phyloP scores from a whole-genome alignment of 1,140 invertebrate species.

The Pachyrhynchus sulphureomaculatus region DNA sequence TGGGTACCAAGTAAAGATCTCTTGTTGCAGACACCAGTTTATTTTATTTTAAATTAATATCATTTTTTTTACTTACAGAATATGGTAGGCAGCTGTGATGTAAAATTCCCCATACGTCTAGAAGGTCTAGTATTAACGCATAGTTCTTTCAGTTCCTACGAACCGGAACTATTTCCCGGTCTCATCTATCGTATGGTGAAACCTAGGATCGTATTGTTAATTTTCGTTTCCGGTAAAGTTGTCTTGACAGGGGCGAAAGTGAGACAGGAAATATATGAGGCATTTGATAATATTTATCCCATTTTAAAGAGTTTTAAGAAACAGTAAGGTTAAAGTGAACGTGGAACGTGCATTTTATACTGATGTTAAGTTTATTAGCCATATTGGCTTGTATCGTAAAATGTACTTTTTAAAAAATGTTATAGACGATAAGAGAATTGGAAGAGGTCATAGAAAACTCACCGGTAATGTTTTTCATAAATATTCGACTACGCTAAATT shows the following conservation, averaged over 20 bases:
- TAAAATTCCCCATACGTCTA: slow-evolving; percentile 97
- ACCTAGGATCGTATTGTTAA: slow-evolving; percentile 97
- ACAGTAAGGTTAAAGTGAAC: slow-evolving; percentile 30
- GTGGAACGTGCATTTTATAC: neutral
- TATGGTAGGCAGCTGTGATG: slow-evolving; percentile 99
- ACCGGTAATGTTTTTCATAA: too few species aligned
- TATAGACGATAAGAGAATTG: too few species aligned
- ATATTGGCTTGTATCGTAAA: neutral
- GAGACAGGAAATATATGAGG: slow-evolving; percentile 97
- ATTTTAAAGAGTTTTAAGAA: slow-evolving; percentile 99
- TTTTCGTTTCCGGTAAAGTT: slow-evolving; percentile 99
- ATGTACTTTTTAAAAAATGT: too few species aligned
- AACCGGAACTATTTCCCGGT: slow-evolving; percentile 95
- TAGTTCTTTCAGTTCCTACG: slow-evolving; percentile 95
- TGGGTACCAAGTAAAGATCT: too few species aligned
- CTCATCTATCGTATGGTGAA: slow-evolving; percentile 99
- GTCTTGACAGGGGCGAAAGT: slow-evolving; percentile 98
- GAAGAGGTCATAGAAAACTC: too few species aligned
- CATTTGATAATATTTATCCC: slow-evolving; percentile 99
- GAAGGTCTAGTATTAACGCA: slow-evolving; percentile 97
- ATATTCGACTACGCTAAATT: too few species aligned
- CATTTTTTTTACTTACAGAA: slow-evolving; percentile 68
- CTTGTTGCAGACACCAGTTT: too few species aligned
- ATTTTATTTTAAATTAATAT: too few species aligned
- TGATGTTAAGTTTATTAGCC: neutral